phyloP scores from a whole-genome alignment of 2,888 invertebrate genomes.

The Drosophila nigritarsus region DNA sequence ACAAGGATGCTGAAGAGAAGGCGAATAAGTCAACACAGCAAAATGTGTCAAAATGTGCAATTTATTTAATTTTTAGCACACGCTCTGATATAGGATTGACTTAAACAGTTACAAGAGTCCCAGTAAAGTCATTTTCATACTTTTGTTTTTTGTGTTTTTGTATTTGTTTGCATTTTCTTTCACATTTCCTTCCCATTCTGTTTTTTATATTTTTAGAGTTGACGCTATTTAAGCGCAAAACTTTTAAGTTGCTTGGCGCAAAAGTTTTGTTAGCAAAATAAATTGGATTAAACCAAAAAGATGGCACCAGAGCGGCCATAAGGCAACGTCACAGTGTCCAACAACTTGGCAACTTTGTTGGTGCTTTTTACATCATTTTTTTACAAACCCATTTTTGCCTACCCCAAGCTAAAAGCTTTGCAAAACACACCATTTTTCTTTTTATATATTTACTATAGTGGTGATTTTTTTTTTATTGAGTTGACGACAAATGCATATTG shows the following conservation, averaged over 20 bases:
- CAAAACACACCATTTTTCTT: slow-evolving; percentile 19
- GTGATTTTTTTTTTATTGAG: slow-evolving; percentile 27
- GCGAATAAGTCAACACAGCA: slow-evolving; percentile 81
- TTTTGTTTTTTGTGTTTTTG: slow-evolving; percentile 42
- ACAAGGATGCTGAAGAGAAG: slow-evolving; percentile 61
- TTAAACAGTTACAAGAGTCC: slow-evolving; percentile 44
- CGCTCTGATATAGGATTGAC: slow-evolving; percentile 58
- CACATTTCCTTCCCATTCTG: slow-evolving; percentile 1
- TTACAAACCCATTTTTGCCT: slow-evolving; percentile 56
- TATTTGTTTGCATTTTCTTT: slow-evolving; percentile 44
- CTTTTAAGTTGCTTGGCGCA: slow-evolving; percentile 74
- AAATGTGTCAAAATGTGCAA: slow-evolving; percentile 83
- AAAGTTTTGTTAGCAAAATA: slow-evolving; percentile 74
- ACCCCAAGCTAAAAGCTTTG: slow-evolving; percentile 25
- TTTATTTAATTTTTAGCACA: slow-evolving; percentile 82
- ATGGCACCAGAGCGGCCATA: slow-evolving; percentile 75
- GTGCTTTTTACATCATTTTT: slow-evolving; percentile 17
- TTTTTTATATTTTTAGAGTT: slow-evolving; percentile 54
- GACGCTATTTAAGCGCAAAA: slow-evolving; percentile 76
- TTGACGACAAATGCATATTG: slow-evolving; percentile 52
- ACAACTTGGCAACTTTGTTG: slow-evolving; percentile 68
- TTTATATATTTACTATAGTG: slow-evolving; percentile 7
- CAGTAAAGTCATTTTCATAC: slow-evolving; percentile 73
- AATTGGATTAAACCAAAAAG: slow-evolving; percentile 80
- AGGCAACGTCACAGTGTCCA: slow-evolving; percentile 63